Base-by-base conservation (phyloP, 1,140 invertebrate genomes). In the Sinonovacula constricta region DNA sequence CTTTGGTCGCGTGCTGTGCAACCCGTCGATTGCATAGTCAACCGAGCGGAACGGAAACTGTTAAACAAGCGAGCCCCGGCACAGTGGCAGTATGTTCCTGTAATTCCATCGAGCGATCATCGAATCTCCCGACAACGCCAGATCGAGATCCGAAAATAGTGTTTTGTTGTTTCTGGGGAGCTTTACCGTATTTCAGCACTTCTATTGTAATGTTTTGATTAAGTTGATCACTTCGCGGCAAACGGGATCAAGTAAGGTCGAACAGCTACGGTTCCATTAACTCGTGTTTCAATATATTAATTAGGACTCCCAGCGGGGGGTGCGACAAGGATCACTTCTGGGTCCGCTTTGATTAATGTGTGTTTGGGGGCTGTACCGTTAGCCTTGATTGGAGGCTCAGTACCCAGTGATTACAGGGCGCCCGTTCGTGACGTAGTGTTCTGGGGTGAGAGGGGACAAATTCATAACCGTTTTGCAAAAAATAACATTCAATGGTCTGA, bases 271-370 rank as follows among this genome's bases (percentile, higher is more conserved):
- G 66, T 59, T 54, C 63, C 53, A 65, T 76, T 76, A 76, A 67
- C 72, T 67, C 51, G 18, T 4, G 24, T 24, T n/a, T 33, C 3
- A 31, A 22, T 39, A 76, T 76, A 76, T 76, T 76, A 76, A 76
- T 76, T 76, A 76, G 62, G 49, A 12, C 14, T 24, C 26, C 12
- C 53, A 65, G 72, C 72, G 63, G 62, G 72, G 33, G 72, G 72
- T 62, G 53, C 51, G 51, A 31, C 34, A 53, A 28, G 33, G 2
- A 33, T 28, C 39, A 66, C 18, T n/a, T 65, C 30, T 67, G n/a
- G n/a, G n/a, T n/a, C n/a, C n/a, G n/a, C n/a, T 76, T 66, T 76
- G 72, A 76, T 67, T 76, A 51, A 76, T 67, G 63, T 34, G 30
- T 60, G 7, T 36, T 15, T 22, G 15, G n/a, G 36, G 18, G 30